Conservation (phyloP, 1,140 invertebrate species). For the Ips typographus region DNA sequence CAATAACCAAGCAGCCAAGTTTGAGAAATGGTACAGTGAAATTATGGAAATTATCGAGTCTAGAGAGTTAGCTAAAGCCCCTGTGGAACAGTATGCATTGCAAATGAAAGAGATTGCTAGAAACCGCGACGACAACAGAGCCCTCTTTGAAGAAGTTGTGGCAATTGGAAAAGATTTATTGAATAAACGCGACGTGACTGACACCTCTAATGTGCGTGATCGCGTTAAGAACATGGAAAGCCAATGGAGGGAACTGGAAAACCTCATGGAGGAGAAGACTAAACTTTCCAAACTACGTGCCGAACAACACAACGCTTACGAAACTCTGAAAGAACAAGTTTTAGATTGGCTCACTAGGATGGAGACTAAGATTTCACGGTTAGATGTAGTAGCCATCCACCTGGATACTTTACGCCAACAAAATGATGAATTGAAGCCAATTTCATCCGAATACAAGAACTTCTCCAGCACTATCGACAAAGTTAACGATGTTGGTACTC, state of each 20-base stretch:
- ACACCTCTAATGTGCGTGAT: slow-evolving; percentile 81
- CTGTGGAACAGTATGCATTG: slow-evolving; percentile 67
- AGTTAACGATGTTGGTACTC: slow-evolving; percentile 84
- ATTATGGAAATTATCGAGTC: slow-evolving; percentile 77
- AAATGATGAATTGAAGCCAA: slow-evolving; percentile 83
- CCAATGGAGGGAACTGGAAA: slow-evolving; percentile 83
- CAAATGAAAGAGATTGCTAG: slow-evolving; percentile 60
- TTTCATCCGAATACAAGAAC: slow-evolving; percentile 87
- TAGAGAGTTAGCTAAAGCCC: slow-evolving; percentile 66
- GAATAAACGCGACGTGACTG: slow-evolving; percentile 87
- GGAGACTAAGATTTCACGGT: slow-evolving; percentile 69
- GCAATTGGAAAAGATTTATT: slow-evolving; percentile 79
- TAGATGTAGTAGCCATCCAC: slow-evolving; percentile 85
- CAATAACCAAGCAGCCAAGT: slow-evolving; percentile 64
- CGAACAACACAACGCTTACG: slow-evolving; percentile 83
- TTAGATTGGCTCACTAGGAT: slow-evolving; percentile 81
- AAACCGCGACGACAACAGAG: slow-evolving; percentile 50
- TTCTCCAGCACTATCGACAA: slow-evolving; percentile 86
- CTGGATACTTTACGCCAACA: slow-evolving; percentile 81
- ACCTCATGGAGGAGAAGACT: slow-evolving; percentile 78
- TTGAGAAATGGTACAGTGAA: slow-evolving; percentile 71
- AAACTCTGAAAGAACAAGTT: slow-evolving; percentile 80
- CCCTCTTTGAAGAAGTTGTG: slow-evolving; percentile 74
- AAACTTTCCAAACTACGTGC: slow-evolving; percentile 78
- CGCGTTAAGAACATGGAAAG: slow-evolving; percentile 84